phyloP scores from a whole-genome alignment of 2,888 invertebrate genomes.

The Lycia hirtaria region DNA sequence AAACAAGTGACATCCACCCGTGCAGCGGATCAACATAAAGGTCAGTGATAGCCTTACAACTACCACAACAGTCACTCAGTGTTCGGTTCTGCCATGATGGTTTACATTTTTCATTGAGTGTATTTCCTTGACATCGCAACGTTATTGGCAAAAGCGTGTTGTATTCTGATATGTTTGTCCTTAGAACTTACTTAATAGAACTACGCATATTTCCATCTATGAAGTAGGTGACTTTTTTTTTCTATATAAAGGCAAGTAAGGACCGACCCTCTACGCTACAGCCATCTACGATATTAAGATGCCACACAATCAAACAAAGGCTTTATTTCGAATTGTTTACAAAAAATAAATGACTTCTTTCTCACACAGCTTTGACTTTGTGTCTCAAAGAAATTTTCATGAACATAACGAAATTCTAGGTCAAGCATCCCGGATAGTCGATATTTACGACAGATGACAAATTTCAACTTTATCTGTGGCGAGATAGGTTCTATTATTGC shows the following conservation, averaged over 20 bases:
- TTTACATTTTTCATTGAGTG: constrained; percentile 38
- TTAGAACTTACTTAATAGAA: neutral
- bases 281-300: neutral
- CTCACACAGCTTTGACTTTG: neutral
- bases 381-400: constrained; percentile 18
- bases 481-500: constrained; percentile 32
- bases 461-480: constrained; percentile 32
- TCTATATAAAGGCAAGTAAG: neutral
- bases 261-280: neutral
- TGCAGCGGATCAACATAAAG: constrained; percentile 50
- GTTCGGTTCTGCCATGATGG: constrained; percentile 43
- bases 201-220: neutral
- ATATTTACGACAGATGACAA: constrained; percentile 27
- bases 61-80: neutral
- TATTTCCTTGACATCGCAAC: constrained; percentile 30
- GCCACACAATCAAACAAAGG: neutral
- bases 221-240: neutral
- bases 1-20: constrained; percentile 44
- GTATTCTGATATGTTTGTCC: constrained; percentile 15
- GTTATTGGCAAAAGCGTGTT: constrained; percentile 36
- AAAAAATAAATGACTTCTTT: neutral
- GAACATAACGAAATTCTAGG: constrained; percentile 42
- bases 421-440: constrained; percentile 38
- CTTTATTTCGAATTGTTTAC: neutral
- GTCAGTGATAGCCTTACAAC: constrained; percentile 51